These are phyloP conservation scores for Drosophila lacteicornis DNA, from an alignment of 1,140 invertebrate species.

Conservation along the genomic window DNA sequence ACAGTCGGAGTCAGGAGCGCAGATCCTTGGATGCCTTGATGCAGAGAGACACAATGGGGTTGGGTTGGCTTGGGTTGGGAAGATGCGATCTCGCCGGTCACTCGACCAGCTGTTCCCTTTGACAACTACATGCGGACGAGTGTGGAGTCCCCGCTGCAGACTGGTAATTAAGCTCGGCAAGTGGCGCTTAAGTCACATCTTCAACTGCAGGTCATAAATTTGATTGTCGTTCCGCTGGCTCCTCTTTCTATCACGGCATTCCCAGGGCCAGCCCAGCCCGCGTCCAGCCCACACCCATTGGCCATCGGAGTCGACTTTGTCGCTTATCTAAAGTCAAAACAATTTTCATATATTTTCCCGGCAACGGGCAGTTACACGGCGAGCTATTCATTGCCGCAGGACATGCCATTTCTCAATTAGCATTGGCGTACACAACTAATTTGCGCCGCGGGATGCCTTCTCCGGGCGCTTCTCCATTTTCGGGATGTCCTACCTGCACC, in stretches of 20 bases:
- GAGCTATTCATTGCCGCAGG: constrained; percentile 69
- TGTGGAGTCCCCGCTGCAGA: constrained; percentile 13
- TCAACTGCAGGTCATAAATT: constrained; percentile 76
- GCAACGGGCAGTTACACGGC: constrained; percentile 30
- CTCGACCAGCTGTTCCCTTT: constrained; percentile 66
- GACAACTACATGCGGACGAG: background rate
- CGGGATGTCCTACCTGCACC: constrained; percentile 50
- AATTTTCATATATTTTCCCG: constrained; percentile 81
- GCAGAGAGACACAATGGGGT: constrained; percentile 44
- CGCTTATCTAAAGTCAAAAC: constrained; percentile 84
- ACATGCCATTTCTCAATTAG: constrained; percentile 82
- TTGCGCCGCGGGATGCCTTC: constrained; percentile 75
- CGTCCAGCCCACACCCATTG: constrained; percentile 14
- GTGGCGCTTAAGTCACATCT: constrained; percentile 72
- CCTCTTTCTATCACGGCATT: constrained; percentile 72
- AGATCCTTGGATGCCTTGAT: constrained; percentile 9
- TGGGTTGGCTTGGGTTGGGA: constrained; percentile 1
- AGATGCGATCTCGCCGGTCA: constrained; percentile 55
- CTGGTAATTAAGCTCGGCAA: constrained; percentile 71
- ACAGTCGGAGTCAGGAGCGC: constrained; percentile 31
- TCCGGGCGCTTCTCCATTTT: constrained; percentile 10
- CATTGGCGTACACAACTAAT: constrained; percentile 83
- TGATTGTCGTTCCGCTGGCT: constrained; percentile 71
- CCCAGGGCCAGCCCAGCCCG: background rate
- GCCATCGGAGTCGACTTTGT: constrained; percentile 49